phyloP scores from a whole-genome alignment of 2,888 invertebrate genomes.

The Trypoxylon attenuatum region DNA sequence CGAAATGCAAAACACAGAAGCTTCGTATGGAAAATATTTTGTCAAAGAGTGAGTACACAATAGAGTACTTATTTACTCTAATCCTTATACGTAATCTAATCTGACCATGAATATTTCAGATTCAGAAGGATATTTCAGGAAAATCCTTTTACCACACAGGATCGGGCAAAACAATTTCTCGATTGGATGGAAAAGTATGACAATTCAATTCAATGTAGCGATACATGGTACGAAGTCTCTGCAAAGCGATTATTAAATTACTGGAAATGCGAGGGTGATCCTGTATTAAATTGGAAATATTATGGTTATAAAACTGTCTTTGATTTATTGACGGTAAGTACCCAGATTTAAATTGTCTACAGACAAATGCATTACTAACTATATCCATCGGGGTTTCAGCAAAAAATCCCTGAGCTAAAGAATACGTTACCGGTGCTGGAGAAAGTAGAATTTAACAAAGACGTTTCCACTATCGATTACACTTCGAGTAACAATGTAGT shows the following conservation, averaged over 20 bases:
- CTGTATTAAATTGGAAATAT: constrained; percentile 83
- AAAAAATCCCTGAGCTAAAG: constrained; percentile 75
- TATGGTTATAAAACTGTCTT: constrained; percentile 82
- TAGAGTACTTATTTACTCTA: too few species aligned
- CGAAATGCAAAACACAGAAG: constrained; percentile 61
- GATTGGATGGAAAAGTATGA: constrained; percentile 78
- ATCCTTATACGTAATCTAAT: too few species aligned
- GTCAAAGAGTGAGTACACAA: constrained; percentile 68
- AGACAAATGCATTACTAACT: too few species aligned
- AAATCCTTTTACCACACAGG: constrained; percentile 31
- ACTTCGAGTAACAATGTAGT: constrained; percentile 74
- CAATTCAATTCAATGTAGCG: constrained; percentile 78
- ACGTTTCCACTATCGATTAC: constrained; percentile 77
- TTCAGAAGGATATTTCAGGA: constrained; percentile 34
- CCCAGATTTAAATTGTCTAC: constrained; percentile 8
- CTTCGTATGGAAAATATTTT: constrained; percentile 71
- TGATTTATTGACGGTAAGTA: constrained; percentile 80
- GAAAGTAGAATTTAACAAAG: constrained; percentile 77
- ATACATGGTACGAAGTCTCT: constrained; percentile 82
- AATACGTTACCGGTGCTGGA: constrained; percentile 73
- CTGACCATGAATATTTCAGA: constrained; percentile 28
- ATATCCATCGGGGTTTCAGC: constrained; percentile 67
- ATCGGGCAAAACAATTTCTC: constrained; percentile 74
- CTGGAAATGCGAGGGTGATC: constrained; percentile 83
- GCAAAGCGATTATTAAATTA: constrained; percentile 79